phyloP scores from a whole-genome alignment of 1,140 invertebrate genomes.

The Scaptomyza graminum region DNA sequence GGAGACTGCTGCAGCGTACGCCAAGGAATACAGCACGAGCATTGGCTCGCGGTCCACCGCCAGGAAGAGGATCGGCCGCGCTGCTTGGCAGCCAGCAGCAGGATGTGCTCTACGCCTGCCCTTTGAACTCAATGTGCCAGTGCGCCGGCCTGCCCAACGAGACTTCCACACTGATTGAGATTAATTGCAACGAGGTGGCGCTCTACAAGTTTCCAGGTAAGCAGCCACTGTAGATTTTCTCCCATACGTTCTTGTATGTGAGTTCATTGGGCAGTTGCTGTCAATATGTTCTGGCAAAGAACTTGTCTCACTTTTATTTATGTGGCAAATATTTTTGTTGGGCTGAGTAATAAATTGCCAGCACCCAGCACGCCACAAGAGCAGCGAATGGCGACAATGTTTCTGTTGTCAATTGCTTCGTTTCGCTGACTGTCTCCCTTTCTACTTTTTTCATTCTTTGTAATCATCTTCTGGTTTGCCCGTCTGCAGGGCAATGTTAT shows the following conservation, averaged over 20 bases:
- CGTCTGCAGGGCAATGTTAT: slow-evolving; percentile 65
- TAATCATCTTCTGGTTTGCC: slow-evolving; percentile 30
- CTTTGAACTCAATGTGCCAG: slow-evolving; percentile 87
- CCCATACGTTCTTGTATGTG: not conserved
- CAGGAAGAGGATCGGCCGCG: slow-evolving; percentile 63
- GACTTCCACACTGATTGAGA: slow-evolving; percentile 86
- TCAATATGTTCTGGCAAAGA: slow-evolving; percentile 29
- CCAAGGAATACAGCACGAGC: slow-evolving; percentile 47
- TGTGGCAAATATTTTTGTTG: slow-evolving; percentile 75
- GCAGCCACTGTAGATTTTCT: slow-evolving; percentile 23
- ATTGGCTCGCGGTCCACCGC: slow-evolving; percentile 60
- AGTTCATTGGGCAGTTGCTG: slow-evolving; percentile 16
- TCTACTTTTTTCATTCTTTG: not conserved
- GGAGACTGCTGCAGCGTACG: slow-evolving; percentile 8
- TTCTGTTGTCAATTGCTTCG: slow-evolving; percentile 1
- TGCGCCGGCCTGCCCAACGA: slow-evolving; percentile 86
- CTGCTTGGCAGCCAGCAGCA: slow-evolving; percentile 77
- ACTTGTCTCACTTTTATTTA: slow-evolving; percentile 70
- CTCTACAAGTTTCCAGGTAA: slow-evolving; percentile 87
- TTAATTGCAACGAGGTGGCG: slow-evolving; percentile 87
- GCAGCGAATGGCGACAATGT: slow-evolving; percentile 27
- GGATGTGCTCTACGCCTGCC: slow-evolving; percentile 84
- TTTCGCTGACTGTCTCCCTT: not conserved
- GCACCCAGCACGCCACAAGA: not conserved
- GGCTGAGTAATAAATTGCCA: slow-evolving; percentile 55